Evolutionary conservation across 1,140 invertebrate genomes (phyloP).

Genomic region (Trachelipus rathkii): DNA sequence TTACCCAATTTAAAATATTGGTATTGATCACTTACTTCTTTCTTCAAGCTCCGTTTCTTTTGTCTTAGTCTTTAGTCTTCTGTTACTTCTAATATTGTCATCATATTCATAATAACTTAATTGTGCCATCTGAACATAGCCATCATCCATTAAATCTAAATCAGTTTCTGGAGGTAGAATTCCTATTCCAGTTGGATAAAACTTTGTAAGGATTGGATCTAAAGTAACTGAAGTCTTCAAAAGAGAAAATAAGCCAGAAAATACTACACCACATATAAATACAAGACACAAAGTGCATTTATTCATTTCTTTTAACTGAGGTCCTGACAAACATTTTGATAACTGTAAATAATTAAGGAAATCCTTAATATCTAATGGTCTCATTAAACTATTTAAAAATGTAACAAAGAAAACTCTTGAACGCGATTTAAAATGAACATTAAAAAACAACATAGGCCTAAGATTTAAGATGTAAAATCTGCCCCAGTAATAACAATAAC

Average conservation of each 20-base stretch:
- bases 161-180: neutral
- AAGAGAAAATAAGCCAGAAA: neutral
- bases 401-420: too few relatives aligned
- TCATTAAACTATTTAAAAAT: too few relatives aligned
- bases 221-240: neutral
- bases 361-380: too few relatives aligned
- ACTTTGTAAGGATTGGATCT: neutral
- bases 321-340: too few relatives aligned
- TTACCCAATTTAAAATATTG: too few relatives aligned
- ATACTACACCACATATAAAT: slow-evolving; percentile 5
- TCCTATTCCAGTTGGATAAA: neutral
- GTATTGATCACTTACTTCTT: neutral
- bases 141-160: slow-evolving; percentile 10
- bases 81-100: neutral
- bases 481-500: too few relatives aligned
- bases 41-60: neutral
- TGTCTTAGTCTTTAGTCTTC: neutral
- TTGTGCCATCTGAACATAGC: neutral
- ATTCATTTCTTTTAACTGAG: neutral
- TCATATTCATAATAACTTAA: neutral
- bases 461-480: too few relatives aligned
- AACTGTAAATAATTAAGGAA: too few relatives aligned
- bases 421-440: too few relatives aligned
- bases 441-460: too few relatives aligned
- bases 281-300: neutral